phyloP scores from a whole-genome alignment of 2,888 invertebrate genomes.

The Bombyx huttoni region DNA sequence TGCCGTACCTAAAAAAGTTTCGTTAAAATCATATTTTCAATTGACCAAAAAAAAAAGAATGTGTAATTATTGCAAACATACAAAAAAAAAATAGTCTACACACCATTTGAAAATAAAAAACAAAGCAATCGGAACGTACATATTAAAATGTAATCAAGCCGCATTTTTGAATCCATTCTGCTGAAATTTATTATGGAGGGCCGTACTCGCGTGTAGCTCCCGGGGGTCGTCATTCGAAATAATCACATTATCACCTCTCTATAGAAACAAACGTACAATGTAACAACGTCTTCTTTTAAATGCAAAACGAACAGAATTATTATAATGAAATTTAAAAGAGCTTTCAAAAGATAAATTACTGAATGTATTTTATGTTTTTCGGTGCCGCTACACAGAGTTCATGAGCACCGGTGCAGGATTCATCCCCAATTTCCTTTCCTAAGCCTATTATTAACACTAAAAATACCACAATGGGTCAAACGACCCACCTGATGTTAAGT shows the following conservation, averaged over 20 bases:
- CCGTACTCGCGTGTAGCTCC: conserved; percentile 7
- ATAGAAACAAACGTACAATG: not conserved
- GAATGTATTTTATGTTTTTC: no score
- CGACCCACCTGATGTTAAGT: no score
- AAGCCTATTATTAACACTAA: no score
- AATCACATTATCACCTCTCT: not conserved
- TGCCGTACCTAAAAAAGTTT: no score
- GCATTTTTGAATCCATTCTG: conserved; percentile 34
- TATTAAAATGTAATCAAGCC: conserved; percentile 20
- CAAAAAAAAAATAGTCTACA: not conserved
- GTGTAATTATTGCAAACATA: not conserved
- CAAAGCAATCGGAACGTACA: not conserved
- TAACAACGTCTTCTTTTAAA: not conserved
- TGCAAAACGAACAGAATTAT: not conserved
- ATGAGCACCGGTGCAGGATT: no score
- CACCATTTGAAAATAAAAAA: not conserved
- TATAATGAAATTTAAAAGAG: not conserved
- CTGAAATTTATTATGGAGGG: conserved; percentile 23
- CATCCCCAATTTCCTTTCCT: no score
- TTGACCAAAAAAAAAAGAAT: no score
- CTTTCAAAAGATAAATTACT: no score
- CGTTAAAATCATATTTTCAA: no score
- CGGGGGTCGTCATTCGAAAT: not conserved
- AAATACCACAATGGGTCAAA: no score
- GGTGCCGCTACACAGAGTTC: no score